Percentiles rank a stretch among this genome's conserved stretches.
Conservation (phyloP, 92 coral and sea anemone species). For the Zoanthus solanderi region DNA sequence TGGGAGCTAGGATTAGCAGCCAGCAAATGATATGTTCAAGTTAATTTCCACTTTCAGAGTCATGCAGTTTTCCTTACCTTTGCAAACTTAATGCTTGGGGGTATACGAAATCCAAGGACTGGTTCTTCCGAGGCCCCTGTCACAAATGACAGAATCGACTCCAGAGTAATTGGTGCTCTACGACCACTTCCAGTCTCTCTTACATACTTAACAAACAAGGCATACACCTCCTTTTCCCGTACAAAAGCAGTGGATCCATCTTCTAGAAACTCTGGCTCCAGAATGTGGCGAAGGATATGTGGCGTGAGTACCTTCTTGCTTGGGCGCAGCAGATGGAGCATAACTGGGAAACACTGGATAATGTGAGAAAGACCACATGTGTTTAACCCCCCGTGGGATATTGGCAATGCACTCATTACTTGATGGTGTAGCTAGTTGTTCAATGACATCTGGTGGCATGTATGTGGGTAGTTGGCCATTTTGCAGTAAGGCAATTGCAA, state of each 20-base stretch:
- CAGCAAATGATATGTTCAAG: no score
- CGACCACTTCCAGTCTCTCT: conserved; percentile 75
- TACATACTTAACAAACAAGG: conserved; percentile 74
- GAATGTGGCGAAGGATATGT: conserved; percentile 56
- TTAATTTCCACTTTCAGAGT: no score
- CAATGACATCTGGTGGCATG: conserved; percentile 50
- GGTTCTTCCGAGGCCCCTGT: conserved; percentile 81
- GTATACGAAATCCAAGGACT: conserved; percentile 72
- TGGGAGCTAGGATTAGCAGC: no score
- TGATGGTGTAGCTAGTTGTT: conserved; percentile 28
- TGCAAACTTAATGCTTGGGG: conserved; percentile 62
- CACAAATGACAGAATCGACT: conserved; percentile 57
- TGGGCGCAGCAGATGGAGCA: conserved; percentile 68
- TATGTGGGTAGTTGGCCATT: conserved; percentile 45
- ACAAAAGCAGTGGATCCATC: conserved; percentile 60
- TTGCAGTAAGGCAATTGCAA: conserved; percentile 42
- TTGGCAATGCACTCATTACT: conserved; percentile 45
- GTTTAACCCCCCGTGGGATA: conserved; percentile 64
- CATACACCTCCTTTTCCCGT: conserved; percentile 63
- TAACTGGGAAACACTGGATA: conserved; percentile 45
- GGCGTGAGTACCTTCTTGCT: conserved; percentile 40
- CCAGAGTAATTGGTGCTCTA: conserved; percentile 64
- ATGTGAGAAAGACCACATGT: conserved; percentile 61
- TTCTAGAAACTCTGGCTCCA: conserved; percentile 61
- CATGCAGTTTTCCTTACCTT: neutral